Base-by-base conservation (phyloP, 2,797 vertebrate species). In the Peromyscus attwateri region DNA sequence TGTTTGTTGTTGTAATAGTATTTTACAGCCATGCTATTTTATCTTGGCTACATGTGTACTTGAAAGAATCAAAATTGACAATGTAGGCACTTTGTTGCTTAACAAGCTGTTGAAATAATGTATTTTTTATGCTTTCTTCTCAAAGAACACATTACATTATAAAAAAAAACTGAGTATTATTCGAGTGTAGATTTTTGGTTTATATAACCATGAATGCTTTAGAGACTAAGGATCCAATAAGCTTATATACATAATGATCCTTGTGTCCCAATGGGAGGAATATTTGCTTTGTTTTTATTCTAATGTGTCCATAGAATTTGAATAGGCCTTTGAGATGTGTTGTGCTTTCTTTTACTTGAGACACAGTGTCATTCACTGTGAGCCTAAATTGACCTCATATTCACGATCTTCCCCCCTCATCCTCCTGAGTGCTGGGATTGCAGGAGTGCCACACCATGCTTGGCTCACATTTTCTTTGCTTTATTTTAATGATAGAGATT, bases 51-150 rank as follows among this genome's bases (percentile, higher is more conserved):
- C 21, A 40, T 31, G 10, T 19, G 43, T 77, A 70, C 37, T 92
- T 89, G 49, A 92, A 73, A 87, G 49, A 92, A 83, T 93, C 68
- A 87, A 95, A 95, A 93, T 29, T 57, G 68, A 82, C 16, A 31
- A 17, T 0, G 3, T 27, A 77, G 23, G 6, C 88, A 87, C 82
- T 85, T 5, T 43, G 7, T 79, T 89, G 60, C 27, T 87, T 82
- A 64, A 43, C 8, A 89, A 87, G 66, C 70, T 66, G 14, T 64
- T 84, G 29, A 91, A 89, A 94, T 85, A 77, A 49, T 52, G 13
- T 84, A n/a, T 19, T 70, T 46, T 52, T 49, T 60, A 40, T 76
- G 29, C 12, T 95, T 77, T 87, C 31, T 90, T 94, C 83, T 76
- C 87, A 95, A 64, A 87, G 83, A 93, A 64, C 81, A 55, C 23